Evolutionary conservation across 2,113 vertebrate species (phyloP), one percentile per base, ranked within the genome.

Genomic region (Chaetodon auriga): DNA sequence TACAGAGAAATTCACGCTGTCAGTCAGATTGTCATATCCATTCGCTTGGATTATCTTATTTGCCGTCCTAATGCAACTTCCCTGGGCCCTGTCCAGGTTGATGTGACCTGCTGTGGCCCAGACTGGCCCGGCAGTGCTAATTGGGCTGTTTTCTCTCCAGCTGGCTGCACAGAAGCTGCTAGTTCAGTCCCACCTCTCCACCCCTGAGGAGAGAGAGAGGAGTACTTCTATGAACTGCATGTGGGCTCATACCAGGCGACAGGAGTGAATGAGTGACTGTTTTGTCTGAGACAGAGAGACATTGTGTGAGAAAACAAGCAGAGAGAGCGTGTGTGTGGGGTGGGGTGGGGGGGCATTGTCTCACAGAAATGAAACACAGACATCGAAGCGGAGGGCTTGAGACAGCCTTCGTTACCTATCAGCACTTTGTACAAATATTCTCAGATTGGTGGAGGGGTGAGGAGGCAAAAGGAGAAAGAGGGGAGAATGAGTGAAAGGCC

Each of bases 211-310:
- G 65, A 60, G 65, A 60, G 30, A 81, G 83, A 12, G 12, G 62
- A 90, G 64, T 18, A 30, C 46, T 12, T 90, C 45, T 58, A 77
- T 90, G 78, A 85, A 87, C 76, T 73, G 81, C 75, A 65, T 84
- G 86, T 68, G 68, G 68, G 48, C 79, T 81, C 80, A 38, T 65
- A 81, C 72, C 72, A 58, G 35, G 21, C 51, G 18, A 36, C 35
- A 61, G 85, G 82, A 35, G 53, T 87, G 85, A 91, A 87, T 83
- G 72, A 82, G 87, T 45, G 90, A 71, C 80, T 83, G 75, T 85
- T 85, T 85, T 82, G 78, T 76, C 77, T 7, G 12, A 81, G 70
- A 90, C 86, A 89, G 86, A 83, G 80, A 75, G 76, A 83, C 82
- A 72, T 87, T 91, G 82, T 92, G 75, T 63, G 66, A 54, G 81